Conservation (phyloP, 2,888 invertebrate genomes). For the Oxycera nigricornis region DNA sequence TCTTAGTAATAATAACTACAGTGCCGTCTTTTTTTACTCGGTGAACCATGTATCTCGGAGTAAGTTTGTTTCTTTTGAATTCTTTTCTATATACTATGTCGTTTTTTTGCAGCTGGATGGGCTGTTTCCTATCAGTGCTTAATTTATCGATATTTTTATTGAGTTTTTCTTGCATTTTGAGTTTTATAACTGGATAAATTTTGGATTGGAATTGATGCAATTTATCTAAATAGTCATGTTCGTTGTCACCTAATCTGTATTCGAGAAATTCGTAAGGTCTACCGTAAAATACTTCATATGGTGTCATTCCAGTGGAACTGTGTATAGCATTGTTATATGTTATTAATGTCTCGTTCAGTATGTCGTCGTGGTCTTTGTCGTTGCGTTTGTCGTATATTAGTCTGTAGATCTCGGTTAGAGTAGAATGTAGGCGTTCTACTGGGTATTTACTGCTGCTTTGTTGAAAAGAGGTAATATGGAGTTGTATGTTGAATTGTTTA, state of each 20-base stretch:
- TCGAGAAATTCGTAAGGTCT: too few relatives aligned
- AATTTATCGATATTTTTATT: slow-evolving; percentile 16
- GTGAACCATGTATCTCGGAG: not conserved
- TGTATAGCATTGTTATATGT: slow-evolving; percentile 43
- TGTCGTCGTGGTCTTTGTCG: slow-evolving; percentile 41
- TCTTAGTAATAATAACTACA: not conserved
- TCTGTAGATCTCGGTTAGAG: slow-evolving; percentile 4
- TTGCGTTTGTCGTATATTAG: slow-evolving; percentile 42
- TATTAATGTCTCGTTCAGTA: slow-evolving; percentile 41
- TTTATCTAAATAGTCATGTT: slow-evolving; percentile 37
- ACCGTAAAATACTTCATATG: slow-evolving; percentile 36
- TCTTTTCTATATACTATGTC: slow-evolving; percentile 11
- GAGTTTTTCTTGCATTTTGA: slow-evolving; percentile 10
- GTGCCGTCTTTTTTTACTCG: slow-evolving; percentile 1
- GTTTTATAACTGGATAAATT: slow-evolving; percentile 39
- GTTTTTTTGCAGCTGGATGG: not conserved
- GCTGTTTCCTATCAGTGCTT: slow-evolving; percentile 20
- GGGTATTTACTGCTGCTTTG: not conserved
- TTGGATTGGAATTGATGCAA: slow-evolving; percentile 32
- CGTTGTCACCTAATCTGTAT: too few relatives aligned
- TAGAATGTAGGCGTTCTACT: not conserved
- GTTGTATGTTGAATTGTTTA: not conserved
- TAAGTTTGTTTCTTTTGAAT: slow-evolving; percentile 4
- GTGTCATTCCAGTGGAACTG: slow-evolving; percentile 39
- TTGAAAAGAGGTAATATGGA: not conserved